Evolutionary conservation across 2,113 vertebrate species (phyloP).

Genomic region (Polyodon spathula): DNA sequence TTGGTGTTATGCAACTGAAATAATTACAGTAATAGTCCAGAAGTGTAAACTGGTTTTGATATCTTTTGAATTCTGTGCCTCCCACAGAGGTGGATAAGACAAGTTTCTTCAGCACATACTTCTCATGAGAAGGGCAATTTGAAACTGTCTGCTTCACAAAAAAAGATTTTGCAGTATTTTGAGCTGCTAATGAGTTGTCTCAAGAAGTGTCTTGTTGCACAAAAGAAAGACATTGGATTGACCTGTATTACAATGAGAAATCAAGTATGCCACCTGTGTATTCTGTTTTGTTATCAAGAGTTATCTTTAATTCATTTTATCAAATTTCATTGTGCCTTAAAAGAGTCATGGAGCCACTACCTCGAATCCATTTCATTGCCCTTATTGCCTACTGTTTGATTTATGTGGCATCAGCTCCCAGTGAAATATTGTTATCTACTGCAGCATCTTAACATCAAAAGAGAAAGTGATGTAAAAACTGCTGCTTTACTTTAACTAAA

Average conservation of each 20-base stretch:
- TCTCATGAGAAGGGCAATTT: too few relatives aligned
- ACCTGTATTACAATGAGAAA: conserved; percentile 6
- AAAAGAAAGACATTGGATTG: conserved; percentile 18
- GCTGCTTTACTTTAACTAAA: not conserved
- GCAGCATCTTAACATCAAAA: conserved; percentile 19
- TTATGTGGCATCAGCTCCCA: conserved; percentile 10
- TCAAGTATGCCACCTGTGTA: not conserved
- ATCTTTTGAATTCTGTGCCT: too few relatives aligned
- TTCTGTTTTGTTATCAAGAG: not conserved
- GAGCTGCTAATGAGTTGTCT: not conserved
- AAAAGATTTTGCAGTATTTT: not conserved
- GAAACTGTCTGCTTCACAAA: not conserved
- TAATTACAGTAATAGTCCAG: too few relatives aligned
- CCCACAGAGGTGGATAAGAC: too few relatives aligned
- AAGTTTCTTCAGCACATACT: too few relatives aligned
- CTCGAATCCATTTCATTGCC: conserved; percentile 16
- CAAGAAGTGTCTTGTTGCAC: not conserved
- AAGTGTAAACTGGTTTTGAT: too few relatives aligned
- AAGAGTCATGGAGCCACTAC: conserved; percentile 8
- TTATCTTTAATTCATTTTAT: conserved; percentile 24
- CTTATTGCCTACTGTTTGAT: conserved; percentile 21
- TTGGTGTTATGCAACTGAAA: too few relatives aligned
- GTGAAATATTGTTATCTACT: conserved; percentile 14
- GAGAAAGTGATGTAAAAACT: conserved; percentile 8
- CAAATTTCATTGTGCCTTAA: conserved; percentile 8